Conservation (phyloP, 35 echinoderm and acorn worm genomes). For the Anneissia japonica region DNA sequence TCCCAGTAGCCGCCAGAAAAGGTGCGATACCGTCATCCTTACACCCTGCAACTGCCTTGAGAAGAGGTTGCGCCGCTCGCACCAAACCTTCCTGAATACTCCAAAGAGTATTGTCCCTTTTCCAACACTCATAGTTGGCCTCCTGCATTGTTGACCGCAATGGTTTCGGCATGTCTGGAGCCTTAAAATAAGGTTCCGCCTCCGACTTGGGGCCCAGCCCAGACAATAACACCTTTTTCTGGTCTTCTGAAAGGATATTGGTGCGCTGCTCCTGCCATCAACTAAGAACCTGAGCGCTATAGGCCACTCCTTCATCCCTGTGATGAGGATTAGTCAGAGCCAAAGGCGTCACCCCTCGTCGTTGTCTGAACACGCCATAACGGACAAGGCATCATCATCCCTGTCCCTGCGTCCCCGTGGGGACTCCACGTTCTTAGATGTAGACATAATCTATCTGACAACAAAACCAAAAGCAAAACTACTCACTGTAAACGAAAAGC, state of each 20-base stretch:
- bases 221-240: slow-evolving; percentile 2
- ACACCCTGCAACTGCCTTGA: neutral
- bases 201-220: neutral
- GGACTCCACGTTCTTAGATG: too few relatives aligned
- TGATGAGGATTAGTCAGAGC: neutral
- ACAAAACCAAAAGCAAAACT: too few relatives aligned
- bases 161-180: slow-evolving; percentile 28
- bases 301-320: neutral
- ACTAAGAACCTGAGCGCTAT: neutral
- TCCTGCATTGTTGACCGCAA: slow-evolving; percentile 8
- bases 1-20: neutral
- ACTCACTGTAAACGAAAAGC: too few relatives aligned
- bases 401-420: too few relatives aligned
- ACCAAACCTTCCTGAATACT: slow-evolving; percentile 27
- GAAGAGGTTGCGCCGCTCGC: neutral
- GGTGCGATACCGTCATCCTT: neutral
- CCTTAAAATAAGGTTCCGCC: slow-evolving; percentile 18
- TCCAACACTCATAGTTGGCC: neutral
- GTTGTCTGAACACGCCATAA: too few relatives aligned
- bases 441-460: too few relatives aligned
- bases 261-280: slow-evolving; percentile 23
- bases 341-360: too few relatives aligned
- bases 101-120: slow-evolving; percentile 25
- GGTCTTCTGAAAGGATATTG: neutral
- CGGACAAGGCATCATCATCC: too few relatives aligned